phyloP scores from a whole-genome alignment of 1,140 invertebrate species.

The Bathynomus jamesi region DNA sequence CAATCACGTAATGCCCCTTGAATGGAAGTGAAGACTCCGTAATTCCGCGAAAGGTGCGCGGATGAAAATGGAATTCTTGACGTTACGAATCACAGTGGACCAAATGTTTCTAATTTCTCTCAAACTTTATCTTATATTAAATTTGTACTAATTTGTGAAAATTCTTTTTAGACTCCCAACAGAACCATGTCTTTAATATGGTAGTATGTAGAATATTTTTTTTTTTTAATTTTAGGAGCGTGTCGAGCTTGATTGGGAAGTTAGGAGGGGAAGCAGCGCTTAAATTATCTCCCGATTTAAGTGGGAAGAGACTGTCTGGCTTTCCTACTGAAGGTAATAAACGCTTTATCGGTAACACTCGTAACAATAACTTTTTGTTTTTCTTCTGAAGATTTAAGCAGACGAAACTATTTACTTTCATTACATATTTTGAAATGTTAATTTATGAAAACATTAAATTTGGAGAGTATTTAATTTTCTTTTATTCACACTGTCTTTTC shows the following conservation, averaged over 20 bases:
- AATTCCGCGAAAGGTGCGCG: no score
- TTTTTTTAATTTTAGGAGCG: slow-evolving; percentile 15
- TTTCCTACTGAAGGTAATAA: slow-evolving; percentile 18
- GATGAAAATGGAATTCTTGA: neutral
- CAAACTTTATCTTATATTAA: no score
- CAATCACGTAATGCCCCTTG: no score
- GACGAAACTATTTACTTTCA: no score
- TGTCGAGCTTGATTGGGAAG: slow-evolving; percentile 26
- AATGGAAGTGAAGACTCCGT: no score
- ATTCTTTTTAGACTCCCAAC: neutral
- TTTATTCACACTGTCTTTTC: no score
- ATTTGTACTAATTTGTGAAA: neutral
- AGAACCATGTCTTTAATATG: neutral
- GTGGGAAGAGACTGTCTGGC: slow-evolving; percentile 20
- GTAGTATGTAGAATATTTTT: neutral
- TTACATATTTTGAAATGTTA: no score
- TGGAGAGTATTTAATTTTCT: no score
- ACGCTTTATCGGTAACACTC: no score
- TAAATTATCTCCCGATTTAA: slow-evolving; percentile 30
- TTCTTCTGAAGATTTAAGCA: no score
- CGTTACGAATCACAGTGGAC: neutral
- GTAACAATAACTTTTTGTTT: no score
- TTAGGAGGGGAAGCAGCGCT: slow-evolving; percentile 15
- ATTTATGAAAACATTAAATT: no score
- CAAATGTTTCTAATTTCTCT: neutral